Evolutionary conservation across 2,888 invertebrate genomes (phyloP).

Genomic region (Papilio elwesi): DNA sequence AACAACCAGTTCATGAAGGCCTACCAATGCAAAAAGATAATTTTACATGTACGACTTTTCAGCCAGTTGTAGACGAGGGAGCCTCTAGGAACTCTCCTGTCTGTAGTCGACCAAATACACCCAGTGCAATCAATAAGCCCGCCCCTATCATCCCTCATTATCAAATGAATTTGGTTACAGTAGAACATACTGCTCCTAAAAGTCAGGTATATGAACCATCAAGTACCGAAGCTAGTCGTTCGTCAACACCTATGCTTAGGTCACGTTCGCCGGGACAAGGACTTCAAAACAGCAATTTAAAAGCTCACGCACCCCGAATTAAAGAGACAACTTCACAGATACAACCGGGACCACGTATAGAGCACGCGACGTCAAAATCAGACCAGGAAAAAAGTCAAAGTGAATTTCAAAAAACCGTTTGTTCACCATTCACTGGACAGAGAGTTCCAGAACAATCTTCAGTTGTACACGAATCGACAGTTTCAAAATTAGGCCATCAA

Average conservation of each 20-base stretch:
- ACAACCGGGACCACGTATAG: constrained; percentile 65
- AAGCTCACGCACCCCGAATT: constrained; percentile 86
- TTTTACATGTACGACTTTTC: constrained; percentile 86
- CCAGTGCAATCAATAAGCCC: constrained; percentile 89
- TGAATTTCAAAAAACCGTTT: constrained; percentile 65
- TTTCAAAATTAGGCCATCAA: constrained; percentile 78
- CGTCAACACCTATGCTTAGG: constrained; percentile 86
- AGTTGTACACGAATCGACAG: constrained; percentile 73
- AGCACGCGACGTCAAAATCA: constrained; percentile 67
- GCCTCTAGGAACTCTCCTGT: constrained; percentile 81
- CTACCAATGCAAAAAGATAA: constrained; percentile 76
- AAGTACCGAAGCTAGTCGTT: constrained; percentile 84
- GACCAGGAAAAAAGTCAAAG: constrained; percentile 78
- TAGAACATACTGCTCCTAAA: constrained; percentile 85
- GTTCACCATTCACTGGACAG: constrained; percentile 54
- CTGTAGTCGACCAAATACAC: constrained; percentile 86
- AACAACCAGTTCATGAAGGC: constrained; percentile 54
- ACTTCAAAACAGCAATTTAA: constrained; percentile 87
- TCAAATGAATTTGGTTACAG: constrained; percentile 90
- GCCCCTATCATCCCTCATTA: constrained; percentile 91
- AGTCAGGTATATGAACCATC: constrained; percentile 85
- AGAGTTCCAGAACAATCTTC: constrained; percentile 71
- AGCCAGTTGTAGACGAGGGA: constrained; percentile 85
- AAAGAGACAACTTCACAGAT: constrained; percentile 77
- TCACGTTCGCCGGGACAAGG: constrained; percentile 89